Evolutionary conservation across 1,140 invertebrate genomes (phyloP).

Genomic region (Brachionus rubens): DNA sequence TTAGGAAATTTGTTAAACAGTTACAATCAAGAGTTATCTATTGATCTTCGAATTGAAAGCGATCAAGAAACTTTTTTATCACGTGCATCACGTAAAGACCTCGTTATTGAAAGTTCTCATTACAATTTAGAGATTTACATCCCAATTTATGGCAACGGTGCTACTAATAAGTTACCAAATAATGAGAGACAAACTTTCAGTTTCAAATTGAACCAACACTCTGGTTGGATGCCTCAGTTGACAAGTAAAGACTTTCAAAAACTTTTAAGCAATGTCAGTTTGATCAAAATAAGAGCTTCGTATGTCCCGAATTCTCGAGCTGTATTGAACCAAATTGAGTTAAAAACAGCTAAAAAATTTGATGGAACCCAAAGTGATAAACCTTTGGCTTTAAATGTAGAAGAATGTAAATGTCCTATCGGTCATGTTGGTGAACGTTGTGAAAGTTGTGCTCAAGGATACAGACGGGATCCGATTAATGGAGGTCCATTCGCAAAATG

Average conservation of each 20-base stretch:
- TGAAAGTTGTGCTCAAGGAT: slow-evolving; percentile 90
- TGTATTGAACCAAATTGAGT: background rate
- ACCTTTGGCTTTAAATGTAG: slow-evolving; percentile 80
- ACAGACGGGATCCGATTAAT: slow-evolving; percentile 78
- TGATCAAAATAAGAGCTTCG: slow-evolving; percentile 34
- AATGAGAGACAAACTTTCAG: background rate
- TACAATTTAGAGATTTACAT: slow-evolving; percentile 19
- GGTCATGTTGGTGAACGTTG: slow-evolving; percentile 90
- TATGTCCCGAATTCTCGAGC: slow-evolving; percentile 11
- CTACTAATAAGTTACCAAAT: background rate
- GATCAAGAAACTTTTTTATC: background rate
- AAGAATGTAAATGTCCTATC: slow-evolving; percentile 84
- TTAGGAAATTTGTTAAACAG: background rate
- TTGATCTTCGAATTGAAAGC: slow-evolving; percentile 34
- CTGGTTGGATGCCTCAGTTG: slow-evolving; percentile 37
- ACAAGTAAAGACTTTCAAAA: slow-evolving; percentile 21
- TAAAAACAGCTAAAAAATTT: slow-evolving; percentile 40
- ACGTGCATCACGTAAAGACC: slow-evolving; percentile 1
- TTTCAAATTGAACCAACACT: slow-evolving; percentile 19
- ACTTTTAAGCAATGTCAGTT: slow-evolving; percentile 27
- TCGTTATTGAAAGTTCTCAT: background rate
- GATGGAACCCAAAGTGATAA: background rate
- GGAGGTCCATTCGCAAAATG: slow-evolving; percentile 87
- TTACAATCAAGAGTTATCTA: slow-evolving; percentile 37
- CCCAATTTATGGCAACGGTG: slow-evolving; percentile 16